Evolutionary conservation across 2,113 vertebrate genomes (phyloP).

Genomic region (Dicerorhinus sumatrensis): DNA sequence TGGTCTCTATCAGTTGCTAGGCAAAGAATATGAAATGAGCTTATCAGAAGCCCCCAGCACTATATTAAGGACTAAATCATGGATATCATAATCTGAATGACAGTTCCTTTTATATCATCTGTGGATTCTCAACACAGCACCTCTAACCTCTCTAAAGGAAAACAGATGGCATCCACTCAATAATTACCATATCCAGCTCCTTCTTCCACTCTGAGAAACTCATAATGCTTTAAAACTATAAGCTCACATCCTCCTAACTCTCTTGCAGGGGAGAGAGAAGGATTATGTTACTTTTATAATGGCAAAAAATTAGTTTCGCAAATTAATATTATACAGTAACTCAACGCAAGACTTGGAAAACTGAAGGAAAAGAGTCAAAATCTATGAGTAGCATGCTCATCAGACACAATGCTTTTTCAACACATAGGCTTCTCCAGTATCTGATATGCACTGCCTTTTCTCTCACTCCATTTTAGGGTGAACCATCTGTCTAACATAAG

Average conservation of each 20-base stretch:
- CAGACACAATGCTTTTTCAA: not conserved
- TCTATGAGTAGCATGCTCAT: not conserved
- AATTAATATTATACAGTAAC: not conserved
- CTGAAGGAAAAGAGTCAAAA: conserved; percentile 31
- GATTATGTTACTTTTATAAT: conserved; percentile 44
- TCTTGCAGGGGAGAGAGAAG: conserved; percentile 12
- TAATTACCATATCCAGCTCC: not conserved
- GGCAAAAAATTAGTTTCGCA: conserved; percentile 58
- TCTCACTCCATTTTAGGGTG: not conserved
- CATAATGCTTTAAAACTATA: conserved; percentile 21
- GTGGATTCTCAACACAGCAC: not conserved
- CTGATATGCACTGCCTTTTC: not conserved
- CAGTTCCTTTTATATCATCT: not conserved
- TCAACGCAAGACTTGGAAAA: conserved; percentile 41
- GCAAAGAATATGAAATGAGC: conserved; percentile 43
- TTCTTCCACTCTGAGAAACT: conserved; percentile 41
- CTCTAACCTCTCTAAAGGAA: conserved; percentile 44
- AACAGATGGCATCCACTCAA: conserved; percentile 15
- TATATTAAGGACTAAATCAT: conserved; percentile 46
- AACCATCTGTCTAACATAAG: not conserved
- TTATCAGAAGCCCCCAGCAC: conserved; percentile 42
- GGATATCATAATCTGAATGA: not conserved
- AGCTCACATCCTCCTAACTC: not conserved
- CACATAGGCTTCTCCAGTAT: not conserved
- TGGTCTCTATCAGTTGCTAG: conserved; percentile 47